Base-by-base conservation (phyloP, 2,113 vertebrate species). In the Rhynchomys soricoides region DNA sequence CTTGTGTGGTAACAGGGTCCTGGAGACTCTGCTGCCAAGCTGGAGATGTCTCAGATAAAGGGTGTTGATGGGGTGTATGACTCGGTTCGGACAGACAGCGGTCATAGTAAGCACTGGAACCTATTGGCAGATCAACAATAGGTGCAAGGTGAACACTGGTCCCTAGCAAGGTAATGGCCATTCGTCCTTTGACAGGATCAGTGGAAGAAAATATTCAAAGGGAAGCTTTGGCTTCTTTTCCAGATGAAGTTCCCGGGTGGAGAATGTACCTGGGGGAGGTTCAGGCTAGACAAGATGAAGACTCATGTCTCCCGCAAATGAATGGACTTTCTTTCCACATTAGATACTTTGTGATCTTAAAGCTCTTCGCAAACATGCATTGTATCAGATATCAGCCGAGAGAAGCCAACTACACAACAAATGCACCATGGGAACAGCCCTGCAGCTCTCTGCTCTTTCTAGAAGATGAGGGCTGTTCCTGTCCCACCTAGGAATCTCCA, bases 161-260 rank as follows among this genome's bases (percentile, higher is more conserved):
- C 24, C 45, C 15, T 45, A 40, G 62, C 78, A 29, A 16, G 70
- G 59, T 37, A 64, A 75, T 48, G 82, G 62, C 37, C 40, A 0
- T 8, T 62, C 13, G 5, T 90, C 57, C 74, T 4, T 2, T 26
- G 50, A 73, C 64, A 79, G 62, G 74, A 55, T 75, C 64, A n/a
- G 22, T 1, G 1, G 81, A 92, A 15, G 75, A 48, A 77, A 24
- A 29, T 52, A 74, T 59, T 81, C 62, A 87, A 52, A 82, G 5
- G 26, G 90, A 88, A 40, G 34, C 43, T 66, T 17, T 88, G 55
- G 22, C 48, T 74, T 86, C n/a, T 89, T 66, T 95, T 96, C 52
- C 12, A 40, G 59, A 55, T 6, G 77, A 94, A 68, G 21, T 34
- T 94, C 24, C 11, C 26, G 26, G 50, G 31, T 77, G 83, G 34